These are phyloP conservation scores for Mola mola DNA, from an alignment of 2,113 vertebrate genomes.

Conservation along the genomic window DNA sequence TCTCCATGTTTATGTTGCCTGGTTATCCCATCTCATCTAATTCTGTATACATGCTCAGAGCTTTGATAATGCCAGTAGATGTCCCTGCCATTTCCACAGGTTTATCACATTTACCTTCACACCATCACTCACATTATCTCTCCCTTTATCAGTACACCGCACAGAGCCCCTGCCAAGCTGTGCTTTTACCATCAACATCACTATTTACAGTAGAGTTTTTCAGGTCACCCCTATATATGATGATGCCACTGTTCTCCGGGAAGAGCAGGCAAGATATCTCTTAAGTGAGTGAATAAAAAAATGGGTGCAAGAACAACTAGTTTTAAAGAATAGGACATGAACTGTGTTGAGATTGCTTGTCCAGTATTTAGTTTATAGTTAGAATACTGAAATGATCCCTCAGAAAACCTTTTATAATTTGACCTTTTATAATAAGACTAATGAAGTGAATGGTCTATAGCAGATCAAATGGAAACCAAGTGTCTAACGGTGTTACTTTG, in stretches of 20 bases:
- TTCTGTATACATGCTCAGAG: neutral
- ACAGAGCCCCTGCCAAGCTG: conserved; percentile 19
- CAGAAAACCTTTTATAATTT: no score
- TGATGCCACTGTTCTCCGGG: conserved; percentile 9
- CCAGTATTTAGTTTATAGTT: no score
- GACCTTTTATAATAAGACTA: no score
- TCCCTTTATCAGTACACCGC: conserved; percentile 21
- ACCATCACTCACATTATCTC: conserved; percentile 33
- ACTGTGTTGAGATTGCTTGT: no score
- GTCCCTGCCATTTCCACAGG: neutral
- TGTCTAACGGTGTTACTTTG: no score
- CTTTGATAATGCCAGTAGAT: conserved; percentile 13
- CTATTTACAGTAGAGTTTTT: conserved; percentile 57
- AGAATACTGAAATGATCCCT: no score
- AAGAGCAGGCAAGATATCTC: conserved; percentile 9
- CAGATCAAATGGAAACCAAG: no score
- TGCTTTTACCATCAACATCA: conserved; percentile 72
- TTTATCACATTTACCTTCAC: conserved; percentile 56
- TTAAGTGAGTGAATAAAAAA: neutral
- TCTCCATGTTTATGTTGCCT: no score
- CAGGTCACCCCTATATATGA: conserved; percentile 26
- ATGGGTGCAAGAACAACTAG: no score
- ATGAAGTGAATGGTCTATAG: no score
- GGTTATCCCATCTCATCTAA: neutral
- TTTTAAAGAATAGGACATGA: no score